phyloP scores from a whole-genome alignment of 2,888 invertebrate species.

The Brachypalpus laphriformis region DNA sequence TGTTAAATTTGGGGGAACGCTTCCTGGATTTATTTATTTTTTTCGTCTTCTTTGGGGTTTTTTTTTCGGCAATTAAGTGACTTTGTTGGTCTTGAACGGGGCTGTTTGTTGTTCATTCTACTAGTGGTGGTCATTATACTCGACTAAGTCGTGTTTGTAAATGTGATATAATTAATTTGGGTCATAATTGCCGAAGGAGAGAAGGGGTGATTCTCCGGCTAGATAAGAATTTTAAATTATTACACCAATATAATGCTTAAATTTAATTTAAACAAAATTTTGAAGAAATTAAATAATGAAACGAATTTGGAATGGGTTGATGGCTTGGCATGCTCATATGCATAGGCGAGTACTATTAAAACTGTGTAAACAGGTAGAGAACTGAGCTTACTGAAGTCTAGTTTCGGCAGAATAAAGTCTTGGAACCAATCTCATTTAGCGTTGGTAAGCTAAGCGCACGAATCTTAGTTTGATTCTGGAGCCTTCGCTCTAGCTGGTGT shows the following conservation, averaged over 20 bases:
- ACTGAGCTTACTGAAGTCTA: too few species aligned
- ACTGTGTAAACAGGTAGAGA: too few species aligned
- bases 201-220: slow-evolving; percentile 42
- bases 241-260: slow-evolving; percentile 53
- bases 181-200: slow-evolving; percentile 54
- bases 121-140: slow-evolving; percentile 19
- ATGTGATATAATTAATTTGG: slow-evolving; percentile 69
- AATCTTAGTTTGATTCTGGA: too few species aligned
- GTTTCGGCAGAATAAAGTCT: too few species aligned
- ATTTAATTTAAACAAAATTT: slow-evolving; percentile 34
- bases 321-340: too few species aligned
- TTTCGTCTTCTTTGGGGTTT: slow-evolving; percentile 2
- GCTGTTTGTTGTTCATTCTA: not conserved
- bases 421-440: too few species aligned
- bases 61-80: slow-evolving; percentile 16
- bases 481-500: too few species aligned
- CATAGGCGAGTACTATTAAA: too few species aligned
- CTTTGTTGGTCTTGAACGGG: not conserved
- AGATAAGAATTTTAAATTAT: slow-evolving; percentile 61
- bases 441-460: too few species aligned
- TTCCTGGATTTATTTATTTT: slow-evolving; percentile 66
- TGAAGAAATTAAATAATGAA: not conserved
- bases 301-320: not conserved
- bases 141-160: slow-evolving; percentile 54
- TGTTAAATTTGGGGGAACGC: slow-evolving; percentile 71